A percentile compares a stretch with the other conserved stretches of the same genome.
phyloP scores from a whole-genome alignment of 1,140 invertebrate species.

The Trachymyrmex cornetzi region DNA sequence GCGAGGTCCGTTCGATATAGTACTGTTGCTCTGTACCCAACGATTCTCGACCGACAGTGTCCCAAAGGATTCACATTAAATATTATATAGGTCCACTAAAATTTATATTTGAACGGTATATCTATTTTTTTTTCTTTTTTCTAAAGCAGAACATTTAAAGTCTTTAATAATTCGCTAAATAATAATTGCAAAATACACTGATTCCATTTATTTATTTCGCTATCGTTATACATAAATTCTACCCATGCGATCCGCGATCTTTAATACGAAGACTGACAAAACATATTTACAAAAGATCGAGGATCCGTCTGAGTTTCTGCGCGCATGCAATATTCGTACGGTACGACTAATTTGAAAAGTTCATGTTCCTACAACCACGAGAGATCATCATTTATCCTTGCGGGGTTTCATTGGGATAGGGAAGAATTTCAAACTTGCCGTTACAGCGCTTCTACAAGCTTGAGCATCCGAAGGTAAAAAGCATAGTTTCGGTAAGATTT shows the following conservation, averaged over 20 bases:
- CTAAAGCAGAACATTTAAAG: background rate
- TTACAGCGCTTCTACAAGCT: conserved; percentile 47
- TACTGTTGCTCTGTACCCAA: conserved; percentile 24
- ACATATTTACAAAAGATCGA: conserved; percentile 33
- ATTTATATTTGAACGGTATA: conserved; percentile 3
- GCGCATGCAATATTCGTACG: conserved; percentile 20
- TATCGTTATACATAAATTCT: background rate
- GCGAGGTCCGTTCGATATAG: conserved; percentile 42
- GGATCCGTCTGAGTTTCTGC: background rate
- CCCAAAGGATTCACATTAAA: conserved; percentile 28
- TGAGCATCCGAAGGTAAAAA: background rate
- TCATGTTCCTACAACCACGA: background rate
- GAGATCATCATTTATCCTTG: conserved; percentile 39
- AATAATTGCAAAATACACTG: background rate
- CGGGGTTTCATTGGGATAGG: conserved; percentile 14
- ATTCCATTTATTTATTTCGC: background rate
- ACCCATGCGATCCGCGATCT: background rate
- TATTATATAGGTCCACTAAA: conserved; percentile 30
- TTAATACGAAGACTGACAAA: conserved; percentile 7
- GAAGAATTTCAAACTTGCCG: conserved; percentile 43
- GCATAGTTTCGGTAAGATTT: conserved; percentile 21
- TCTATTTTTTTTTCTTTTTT: background rate
- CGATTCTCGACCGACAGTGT: background rate
- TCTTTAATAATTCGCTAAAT: background rate
- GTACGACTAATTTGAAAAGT: conserved; percentile 57